Conservation (phyloP, 1,140 invertebrate species). For the Globodera ellingtonae region DNA sequence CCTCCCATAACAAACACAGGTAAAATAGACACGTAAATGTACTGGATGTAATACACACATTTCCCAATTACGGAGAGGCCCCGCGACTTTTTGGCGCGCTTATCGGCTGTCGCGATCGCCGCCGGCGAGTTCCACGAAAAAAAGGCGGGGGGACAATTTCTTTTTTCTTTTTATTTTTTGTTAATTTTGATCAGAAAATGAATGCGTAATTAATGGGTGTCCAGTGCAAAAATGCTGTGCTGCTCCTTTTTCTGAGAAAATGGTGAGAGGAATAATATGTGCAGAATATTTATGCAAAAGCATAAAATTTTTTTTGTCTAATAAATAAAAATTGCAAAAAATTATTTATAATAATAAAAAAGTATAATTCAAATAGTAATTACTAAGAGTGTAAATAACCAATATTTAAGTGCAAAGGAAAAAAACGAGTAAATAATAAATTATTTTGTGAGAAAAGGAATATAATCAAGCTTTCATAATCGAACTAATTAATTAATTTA, state of each 20-base stretch:
- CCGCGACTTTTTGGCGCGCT: background rate
- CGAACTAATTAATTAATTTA: too few relatives aligned
- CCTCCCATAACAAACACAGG: too few relatives aligned
- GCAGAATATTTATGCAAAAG: background rate
- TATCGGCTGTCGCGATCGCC: background rate
- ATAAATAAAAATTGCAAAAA: too few relatives aligned
- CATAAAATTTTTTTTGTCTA: background rate
- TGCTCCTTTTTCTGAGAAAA: background rate
- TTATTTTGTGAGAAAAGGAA: too few relatives aligned
- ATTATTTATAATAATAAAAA: background rate
- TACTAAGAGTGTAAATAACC: too few relatives aligned
- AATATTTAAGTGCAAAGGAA: too few relatives aligned
- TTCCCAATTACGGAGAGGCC: background rate
- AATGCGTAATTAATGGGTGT: constrained; percentile 3
- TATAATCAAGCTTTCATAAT: too few relatives aligned
- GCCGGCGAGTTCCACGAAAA: background rate
- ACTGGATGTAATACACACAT: background rate
- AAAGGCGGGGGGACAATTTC: background rate
- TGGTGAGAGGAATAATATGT: background rate
- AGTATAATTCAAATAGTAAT: too few relatives aligned
- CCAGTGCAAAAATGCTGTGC: background rate
- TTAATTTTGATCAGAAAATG: background rate
- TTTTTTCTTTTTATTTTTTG: background rate
- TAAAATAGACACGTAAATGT: too few relatives aligned
- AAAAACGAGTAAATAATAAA: too few relatives aligned